phyloP scores from a whole-genome alignment of 2,888 invertebrate species.

The Gortyna flavago region DNA sequence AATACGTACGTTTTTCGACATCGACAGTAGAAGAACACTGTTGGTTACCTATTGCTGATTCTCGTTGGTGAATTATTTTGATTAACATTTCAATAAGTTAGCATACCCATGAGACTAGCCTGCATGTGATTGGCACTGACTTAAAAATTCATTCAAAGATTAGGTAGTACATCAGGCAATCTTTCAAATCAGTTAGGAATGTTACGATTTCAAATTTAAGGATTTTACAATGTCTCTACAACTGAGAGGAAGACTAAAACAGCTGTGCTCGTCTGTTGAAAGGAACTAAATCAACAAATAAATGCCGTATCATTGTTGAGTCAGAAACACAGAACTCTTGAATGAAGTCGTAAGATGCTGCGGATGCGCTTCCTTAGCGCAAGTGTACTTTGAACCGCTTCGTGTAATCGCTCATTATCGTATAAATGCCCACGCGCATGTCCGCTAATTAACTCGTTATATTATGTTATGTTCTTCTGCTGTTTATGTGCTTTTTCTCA shows the following conservation, averaged over 20 bases:
- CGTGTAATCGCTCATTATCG: conserved; percentile 23
- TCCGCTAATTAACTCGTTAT: conserved; percentile 9
- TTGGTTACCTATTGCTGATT: background rate
- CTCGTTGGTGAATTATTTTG: background rate
- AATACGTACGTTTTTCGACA: background rate
- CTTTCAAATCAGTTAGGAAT: background rate
- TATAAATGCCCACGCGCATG: conserved; percentile 31
- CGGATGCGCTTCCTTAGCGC: conserved; percentile 47
- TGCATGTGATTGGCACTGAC: background rate
- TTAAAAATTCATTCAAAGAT: background rate
- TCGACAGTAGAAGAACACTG: background rate
- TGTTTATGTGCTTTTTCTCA: conserved; percentile 1
- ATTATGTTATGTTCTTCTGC: background rate
- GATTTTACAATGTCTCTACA: conserved; percentile 2
- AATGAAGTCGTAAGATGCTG: conserved; percentile 16
- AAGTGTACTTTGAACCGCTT: conserved; percentile 45
- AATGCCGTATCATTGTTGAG: background rate
- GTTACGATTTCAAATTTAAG: background rate
- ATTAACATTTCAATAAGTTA: background rate
- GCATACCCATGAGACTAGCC: no score
- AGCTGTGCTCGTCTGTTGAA: background rate
- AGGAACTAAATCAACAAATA: background rate
- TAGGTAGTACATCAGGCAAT: background rate
- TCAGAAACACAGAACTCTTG: background rate
- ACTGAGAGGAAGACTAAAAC: background rate